Base-by-base conservation (phyloP, 37 sponge, comb jelly and placozoan species). In the Haliclona indistincta region DNA sequence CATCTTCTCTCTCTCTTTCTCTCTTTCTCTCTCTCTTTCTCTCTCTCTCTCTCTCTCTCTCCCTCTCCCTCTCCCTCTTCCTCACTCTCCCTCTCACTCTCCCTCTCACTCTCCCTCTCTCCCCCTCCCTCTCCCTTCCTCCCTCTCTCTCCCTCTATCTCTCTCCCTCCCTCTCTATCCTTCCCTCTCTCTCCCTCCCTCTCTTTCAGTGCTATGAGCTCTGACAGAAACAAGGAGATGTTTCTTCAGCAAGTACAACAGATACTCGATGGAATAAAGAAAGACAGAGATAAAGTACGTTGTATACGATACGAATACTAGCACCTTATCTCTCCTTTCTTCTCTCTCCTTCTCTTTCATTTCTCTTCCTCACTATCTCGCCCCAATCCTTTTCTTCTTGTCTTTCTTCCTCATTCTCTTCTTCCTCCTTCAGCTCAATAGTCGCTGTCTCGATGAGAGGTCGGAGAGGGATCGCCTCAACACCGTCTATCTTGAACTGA, bases 241-340 rank as follows among this genome's bases (percentile, higher is more conserved):
- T 96, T 93, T 58, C 81, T 96, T 33, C 34, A 78, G 38, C 97
- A 96, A 52, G 91, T 96, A 25, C 85, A 93, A 38, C 86, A 89
- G 85, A 83, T 96, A 19, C 63, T 96, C 58, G 82, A 89, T 13
- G 89, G 89, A 6, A 82, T 89, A 42, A 86, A 80, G 41, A 76
- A 89, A 43, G 95, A 93, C 65, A 86, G 67, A 72, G 82, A 77
- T 15, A 92, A 67, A 76, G 93, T 92, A 41, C 17, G 72, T n/a
- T n/a, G n/a, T n/a, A n/a, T n/a, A n/a, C n/a, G n/a, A n/a, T n/a
- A n/a, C n/a, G n/a, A n/a, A n/a, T 3, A 17, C 17, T 49, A n/a
- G n/a, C n/a, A n/a, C n/a, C n/a, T n/a, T n/a, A n/a, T n/a, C n/a
- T n/a, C n/a, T n/a, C n/a, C n/a, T n/a, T n/a, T n/a, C n/a, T n/a